Base-by-base conservation (phyloP, 2,888 invertebrate species). In the Drosophila phalerata region DNA sequence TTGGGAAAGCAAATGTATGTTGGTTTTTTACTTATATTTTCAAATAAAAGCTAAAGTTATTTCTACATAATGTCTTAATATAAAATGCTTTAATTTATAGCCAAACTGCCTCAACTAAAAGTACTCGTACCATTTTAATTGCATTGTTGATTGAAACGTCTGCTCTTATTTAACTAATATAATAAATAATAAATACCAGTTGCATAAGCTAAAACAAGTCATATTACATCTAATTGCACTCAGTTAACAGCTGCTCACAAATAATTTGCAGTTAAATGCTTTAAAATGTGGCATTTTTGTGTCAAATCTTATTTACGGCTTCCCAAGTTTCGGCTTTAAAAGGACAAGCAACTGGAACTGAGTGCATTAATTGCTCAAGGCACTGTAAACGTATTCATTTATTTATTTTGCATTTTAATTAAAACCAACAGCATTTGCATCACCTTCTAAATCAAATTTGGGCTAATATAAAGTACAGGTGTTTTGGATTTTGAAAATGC, bases 401-500 rank as follows among this genome's bases (percentile, higher is more conserved):
- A 77, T 76, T 73, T 73, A 68, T 42, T 57, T 77, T 65, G 56
- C 48, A 70, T 61, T 70, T 69, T 56, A 73, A 79, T 73, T 63
- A 72, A 71, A 65, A 40, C 40, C 48, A 51, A 74, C 62, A 66
- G 28, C 43, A 63, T 61, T 49, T 67, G 22, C 58, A 56, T 38
- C 40, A 28, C 48, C 43, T 15, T 45, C 11, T 22, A 64, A 65
- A 34, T 64, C 17, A 55, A 56, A 57, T 47, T 49, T 57, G 32
- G n/a, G 32, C 8, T n/a, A 48, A 28, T 28, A 10, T 47, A 10
- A 67, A 32, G 55, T 65, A 56, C 78, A 78, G 66, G 73, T 81
- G 79, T 75, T 82, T 75, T 79, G 67, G 63, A 70, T 70, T 66
- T 72, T 51, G 49, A 32, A 66, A 81, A 64, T 70, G 48, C 71